A percentile compares a stretch with the other conserved stretches of the same genome.
Evolutionary conservation across 2,113 vertebrate species (phyloP).

Genomic region (Brienomyrus brachyistius): DNA sequence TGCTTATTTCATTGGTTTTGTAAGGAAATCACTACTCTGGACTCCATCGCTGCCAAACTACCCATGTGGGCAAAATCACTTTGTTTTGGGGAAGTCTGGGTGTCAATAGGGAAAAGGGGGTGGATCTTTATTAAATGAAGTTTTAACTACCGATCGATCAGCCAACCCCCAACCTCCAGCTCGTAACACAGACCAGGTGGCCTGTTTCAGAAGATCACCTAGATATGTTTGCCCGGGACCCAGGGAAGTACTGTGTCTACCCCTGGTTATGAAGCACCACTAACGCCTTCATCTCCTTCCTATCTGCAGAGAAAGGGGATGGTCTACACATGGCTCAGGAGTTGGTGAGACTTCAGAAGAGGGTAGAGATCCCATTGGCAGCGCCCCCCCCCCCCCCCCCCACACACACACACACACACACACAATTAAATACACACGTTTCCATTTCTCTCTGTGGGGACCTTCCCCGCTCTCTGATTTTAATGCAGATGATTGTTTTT

Average conservation of each 20-base stretch:
- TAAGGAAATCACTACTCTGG: background rate
- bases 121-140: background rate
- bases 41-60: background rate
- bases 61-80: background rate
- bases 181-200: background rate
- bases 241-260: background rate
- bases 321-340: background rate
- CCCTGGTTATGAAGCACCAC: background rate
- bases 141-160: background rate
- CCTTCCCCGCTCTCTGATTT: background rate
- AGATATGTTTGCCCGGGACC: background rate
- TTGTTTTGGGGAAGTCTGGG: background rate
- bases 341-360: background rate
- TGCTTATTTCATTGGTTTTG: background rate
- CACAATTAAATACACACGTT: background rate
- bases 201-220: background rate
- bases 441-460: background rate
- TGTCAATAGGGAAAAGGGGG: background rate
- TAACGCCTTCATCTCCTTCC: background rate
- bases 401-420: no score
- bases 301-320: background rate
- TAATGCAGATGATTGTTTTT: background rate
- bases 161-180: background rate
- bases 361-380: no score
- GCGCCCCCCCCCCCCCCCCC: no score